These are phyloP conservation scores for Dascillus cervinus DNA, from an alignment of 2,888 invertebrate genomes.

Conservation along the genomic window DNA sequence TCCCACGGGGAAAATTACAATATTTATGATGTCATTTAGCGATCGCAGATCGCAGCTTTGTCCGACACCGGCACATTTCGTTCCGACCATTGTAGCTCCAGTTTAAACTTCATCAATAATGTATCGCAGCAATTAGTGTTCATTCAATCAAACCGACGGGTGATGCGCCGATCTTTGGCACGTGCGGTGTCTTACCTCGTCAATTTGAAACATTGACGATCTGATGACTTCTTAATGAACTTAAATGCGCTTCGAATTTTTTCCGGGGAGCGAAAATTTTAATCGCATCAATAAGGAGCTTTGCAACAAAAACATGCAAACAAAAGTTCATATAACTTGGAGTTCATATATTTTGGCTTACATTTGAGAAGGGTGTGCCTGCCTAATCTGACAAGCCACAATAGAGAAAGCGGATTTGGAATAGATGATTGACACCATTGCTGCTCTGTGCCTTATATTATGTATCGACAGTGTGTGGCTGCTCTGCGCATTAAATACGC, in stretches of 20 bases:
- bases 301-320: conserved; percentile 27
- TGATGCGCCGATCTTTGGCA: no score
- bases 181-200: no score
- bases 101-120: conserved; percentile 35
- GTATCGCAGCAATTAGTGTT: conserved; percentile 35
- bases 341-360: conserved; percentile 17
- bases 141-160: conserved; percentile 25
- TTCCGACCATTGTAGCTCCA: conserved; percentile 30
- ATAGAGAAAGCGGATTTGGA: conserved; percentile 35
- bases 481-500: no score
- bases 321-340: conserved; percentile 16
- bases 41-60: conserved; percentile 33
- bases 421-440: conserved; percentile 35
- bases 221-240: no score
- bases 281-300: conserved; percentile 30
- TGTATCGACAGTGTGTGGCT: no score
- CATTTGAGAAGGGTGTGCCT: conserved; percentile 29
- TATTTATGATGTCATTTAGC: conserved; percentile 41
- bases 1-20: conserved; percentile 34
- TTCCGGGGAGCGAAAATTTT: no score
- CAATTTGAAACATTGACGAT: no score
- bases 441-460: neutral
- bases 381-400: conserved; percentile 35
- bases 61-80: conserved; percentile 27
- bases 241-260: no score